A percentile compares a stretch with the other conserved stretches of the same genome.
These are phyloP conservation scores for Lagorchestes hirsutus DNA, from an alignment of 2,797 vertebrate genomes.

Conservation along the genomic window DNA sequence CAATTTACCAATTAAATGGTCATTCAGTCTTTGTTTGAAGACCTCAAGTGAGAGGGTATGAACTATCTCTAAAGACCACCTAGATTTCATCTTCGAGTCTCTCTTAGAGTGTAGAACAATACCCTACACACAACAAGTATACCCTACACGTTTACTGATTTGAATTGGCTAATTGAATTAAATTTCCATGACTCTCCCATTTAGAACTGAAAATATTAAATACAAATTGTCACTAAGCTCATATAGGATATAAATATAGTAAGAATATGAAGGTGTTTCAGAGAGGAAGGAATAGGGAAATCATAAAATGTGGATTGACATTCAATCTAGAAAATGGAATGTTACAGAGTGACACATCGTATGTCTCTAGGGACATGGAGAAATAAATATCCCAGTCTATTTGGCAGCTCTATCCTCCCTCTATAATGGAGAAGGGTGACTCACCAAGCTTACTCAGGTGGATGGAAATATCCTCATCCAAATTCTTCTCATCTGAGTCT, in stretches of 20 bases:
- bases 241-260: background rate
- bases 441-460: background rate
- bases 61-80: background rate
- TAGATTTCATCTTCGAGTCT: background rate
- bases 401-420: background rate
- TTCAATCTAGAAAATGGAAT: background rate
- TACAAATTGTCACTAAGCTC: background rate
- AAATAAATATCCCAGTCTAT: background rate
- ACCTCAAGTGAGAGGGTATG: background rate
- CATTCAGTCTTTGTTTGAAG: background rate
- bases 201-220: background rate
- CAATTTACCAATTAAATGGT: background rate
- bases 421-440: background rate
- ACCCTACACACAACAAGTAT: background rate
- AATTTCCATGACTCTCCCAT: background rate
- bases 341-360: background rate
- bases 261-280: background rate
- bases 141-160: background rate
- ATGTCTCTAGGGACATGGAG: background rate
- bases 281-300: background rate
- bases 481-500: background rate
- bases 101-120: background rate
- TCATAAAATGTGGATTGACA: background rate
- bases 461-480: slow-evolving; percentile 6
- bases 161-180: background rate